phyloP scores from a whole-genome alignment of 2,888 invertebrate genomes.

The Quadroppia sp. region DNA sequence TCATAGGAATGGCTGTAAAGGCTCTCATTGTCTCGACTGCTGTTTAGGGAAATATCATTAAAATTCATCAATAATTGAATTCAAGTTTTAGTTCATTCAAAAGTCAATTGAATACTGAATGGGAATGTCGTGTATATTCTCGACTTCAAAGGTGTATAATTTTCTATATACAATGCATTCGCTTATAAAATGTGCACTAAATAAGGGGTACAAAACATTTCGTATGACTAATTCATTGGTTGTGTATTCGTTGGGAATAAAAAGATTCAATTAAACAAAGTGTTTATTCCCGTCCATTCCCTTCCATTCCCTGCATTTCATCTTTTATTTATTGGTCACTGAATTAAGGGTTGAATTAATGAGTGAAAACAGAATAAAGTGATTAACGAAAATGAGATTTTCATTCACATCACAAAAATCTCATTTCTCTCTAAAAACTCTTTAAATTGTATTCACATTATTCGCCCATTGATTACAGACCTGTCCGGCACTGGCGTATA shows the following conservation, averaged over 20 bases:
- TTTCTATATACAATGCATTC: not conserved
- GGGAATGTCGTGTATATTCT: no score
- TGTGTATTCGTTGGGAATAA: not conserved
- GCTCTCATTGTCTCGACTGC: constrained; percentile 15
- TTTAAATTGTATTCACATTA: no score
- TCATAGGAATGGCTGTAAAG: constrained; percentile 18
- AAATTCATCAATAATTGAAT: no score
- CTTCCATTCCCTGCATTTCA: not conserved
- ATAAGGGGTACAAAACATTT: no score
- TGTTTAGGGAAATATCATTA: not conserved
- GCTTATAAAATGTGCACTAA: not conserved
- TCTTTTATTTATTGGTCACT: constrained; percentile 15
- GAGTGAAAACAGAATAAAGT: not conserved
- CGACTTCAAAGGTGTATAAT: no score
- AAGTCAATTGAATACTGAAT: no score
- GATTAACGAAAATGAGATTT: not conserved
- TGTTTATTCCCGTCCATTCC: not conserved
- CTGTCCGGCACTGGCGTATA: no score
- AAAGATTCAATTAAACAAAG: constrained; percentile 17
- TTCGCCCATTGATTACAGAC: no score
- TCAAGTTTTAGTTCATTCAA: no score
- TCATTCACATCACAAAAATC: not conserved
- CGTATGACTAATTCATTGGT: no score
- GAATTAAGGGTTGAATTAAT: no score
- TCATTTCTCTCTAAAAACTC: no score